Percentiles rank a stretch among this genome's conserved stretches.
These are phyloP conservation scores for Ommatoiulus sabulosus DNA, from an alignment of 2,888 invertebrate genomes.

Conservation along the genomic window DNA sequence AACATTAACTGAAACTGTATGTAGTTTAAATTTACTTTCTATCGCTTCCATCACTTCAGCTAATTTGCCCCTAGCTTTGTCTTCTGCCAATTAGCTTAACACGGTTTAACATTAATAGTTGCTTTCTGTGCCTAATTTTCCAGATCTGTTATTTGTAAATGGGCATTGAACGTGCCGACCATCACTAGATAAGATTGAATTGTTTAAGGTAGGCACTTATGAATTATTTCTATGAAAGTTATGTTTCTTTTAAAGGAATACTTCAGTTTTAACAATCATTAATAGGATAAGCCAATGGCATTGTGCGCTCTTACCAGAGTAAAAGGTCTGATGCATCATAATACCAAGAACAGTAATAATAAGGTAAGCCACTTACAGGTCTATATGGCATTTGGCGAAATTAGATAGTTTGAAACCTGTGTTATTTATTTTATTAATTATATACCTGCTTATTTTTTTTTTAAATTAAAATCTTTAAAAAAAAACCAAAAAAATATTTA, in stretches of 20 bases:
- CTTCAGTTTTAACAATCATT: not conserved
- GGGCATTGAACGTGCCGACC: not conserved
- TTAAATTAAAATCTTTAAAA: not conserved
- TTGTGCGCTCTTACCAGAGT: not conserved
- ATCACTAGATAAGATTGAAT: not conserved
- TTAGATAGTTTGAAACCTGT: too few species aligned
- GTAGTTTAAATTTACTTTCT: too few species aligned
- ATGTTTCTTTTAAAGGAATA: not conserved
- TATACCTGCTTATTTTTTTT: too few species aligned
- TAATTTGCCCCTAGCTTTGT: not conserved
- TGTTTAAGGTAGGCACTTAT: not conserved
- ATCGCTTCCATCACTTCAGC: not conserved
- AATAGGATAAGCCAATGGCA: not conserved
- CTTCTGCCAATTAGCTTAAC: slow-evolving; percentile 2
- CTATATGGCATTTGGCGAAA: not conserved
- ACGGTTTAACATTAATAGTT: slow-evolving; percentile 22
- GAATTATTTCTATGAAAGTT: not conserved
- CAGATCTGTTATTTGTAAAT: slow-evolving; percentile 4
- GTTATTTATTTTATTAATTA: too few species aligned
- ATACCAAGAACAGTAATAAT: not conserved
- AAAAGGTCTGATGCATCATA: not conserved
- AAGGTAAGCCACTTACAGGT: not conserved
- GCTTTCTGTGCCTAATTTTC: slow-evolving; percentile 27
- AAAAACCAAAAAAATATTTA: not conserved
- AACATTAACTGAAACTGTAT: not conserved